phyloP scores from a whole-genome alignment of 1,140 invertebrate genomes.

The Asobara japonica region DNA sequence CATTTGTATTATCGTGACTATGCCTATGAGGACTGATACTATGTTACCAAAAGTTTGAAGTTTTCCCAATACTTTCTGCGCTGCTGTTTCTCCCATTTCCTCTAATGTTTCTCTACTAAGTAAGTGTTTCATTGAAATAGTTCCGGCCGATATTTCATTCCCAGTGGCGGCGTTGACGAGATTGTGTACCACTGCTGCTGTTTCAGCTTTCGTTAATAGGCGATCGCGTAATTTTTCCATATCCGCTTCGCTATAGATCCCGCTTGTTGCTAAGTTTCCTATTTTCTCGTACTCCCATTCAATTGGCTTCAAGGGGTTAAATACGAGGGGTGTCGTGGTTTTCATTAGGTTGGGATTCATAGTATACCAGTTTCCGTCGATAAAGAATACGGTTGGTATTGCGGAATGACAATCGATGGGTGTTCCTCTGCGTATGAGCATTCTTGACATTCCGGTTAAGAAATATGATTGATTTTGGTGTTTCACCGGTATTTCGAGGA shows the following conservation, averaged over 20 bases:
- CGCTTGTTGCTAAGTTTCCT: constrained; percentile 12
- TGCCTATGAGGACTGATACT: constrained; percentile 16
- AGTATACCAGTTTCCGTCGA: constrained; percentile 26
- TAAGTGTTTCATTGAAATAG: not conserved
- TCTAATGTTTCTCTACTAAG: constrained; percentile 21
- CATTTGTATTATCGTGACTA: not conserved
- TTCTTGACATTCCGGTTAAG: constrained; percentile 22
- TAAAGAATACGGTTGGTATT: constrained; percentile 6
- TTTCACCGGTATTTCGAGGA: constrained; percentile 11
- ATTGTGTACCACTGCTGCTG: constrained; percentile 21
- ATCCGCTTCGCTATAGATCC: constrained; percentile 23
- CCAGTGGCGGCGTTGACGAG: constrained; percentile 15
- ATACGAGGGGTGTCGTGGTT: not conserved
- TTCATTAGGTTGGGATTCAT: not conserved
- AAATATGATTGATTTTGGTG: constrained; percentile 17
- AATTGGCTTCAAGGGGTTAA: not conserved
- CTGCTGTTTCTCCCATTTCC: not conserved
- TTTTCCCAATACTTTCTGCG: constrained; percentile 5
- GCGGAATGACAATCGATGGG: constrained; percentile 21
- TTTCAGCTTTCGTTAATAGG: constrained; percentile 34
- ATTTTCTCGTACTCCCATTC: constrained; percentile 31
- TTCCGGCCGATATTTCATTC: not conserved
- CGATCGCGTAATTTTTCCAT: constrained; percentile 25
- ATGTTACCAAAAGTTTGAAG: constrained; percentile 22
- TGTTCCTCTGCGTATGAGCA: constrained; percentile 17